Base-by-base conservation (phyloP, 2,888 invertebrate genomes). In the Drosophila antonietae region DNA sequence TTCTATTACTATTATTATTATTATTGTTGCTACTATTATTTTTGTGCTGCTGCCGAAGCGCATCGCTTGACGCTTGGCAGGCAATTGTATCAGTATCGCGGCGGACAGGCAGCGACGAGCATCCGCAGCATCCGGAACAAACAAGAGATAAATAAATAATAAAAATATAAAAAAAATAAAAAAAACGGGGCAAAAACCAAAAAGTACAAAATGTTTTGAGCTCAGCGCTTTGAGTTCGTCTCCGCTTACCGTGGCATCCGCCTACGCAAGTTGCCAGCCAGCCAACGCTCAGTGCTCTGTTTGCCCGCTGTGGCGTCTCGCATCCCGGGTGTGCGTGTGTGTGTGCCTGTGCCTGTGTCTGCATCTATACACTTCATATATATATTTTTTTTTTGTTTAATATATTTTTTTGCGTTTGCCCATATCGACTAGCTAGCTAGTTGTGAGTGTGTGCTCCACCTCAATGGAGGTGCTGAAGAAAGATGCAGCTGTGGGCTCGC, bases 401-500 rank as follows among this genome's bases (percentile, higher is more conserved):
- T 52, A 59, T 57, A 14, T 65, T 46, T 67, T 63, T 67, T 47
- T 18, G 18, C 20, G 56, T 14, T 47, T 41, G 31, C 14, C 47
- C 20, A 46, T 9, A 28, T 58, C 33, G 44, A 53, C 44, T 31
- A 33, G 68, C n/a, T 51, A 14, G 37, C 47, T 70, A 46, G 55
- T 53, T 43, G 35, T 51, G 70, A 49, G 64, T 53, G 60, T 55
- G 55, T 52, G 41, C 70, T 55, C 75, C 56, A 23, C 43, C 31
- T 35, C 61, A 89, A 78, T 92, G 80, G 93, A 93, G 80, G 83
- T 92, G 74, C 82, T 92, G 56, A 91, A 91, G 76, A 86, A 88
- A 74, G 93, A 93, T 69, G 90, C 92, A n/a, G 78, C 88, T 37
- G 55, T 92, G 57, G 86, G 92, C 64, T 91, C 95, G 47, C 94